These are phyloP conservation scores for Huso huso DNA, from an alignment of 2,797 vertebrate genomes.

Conservation along the genomic window DNA sequence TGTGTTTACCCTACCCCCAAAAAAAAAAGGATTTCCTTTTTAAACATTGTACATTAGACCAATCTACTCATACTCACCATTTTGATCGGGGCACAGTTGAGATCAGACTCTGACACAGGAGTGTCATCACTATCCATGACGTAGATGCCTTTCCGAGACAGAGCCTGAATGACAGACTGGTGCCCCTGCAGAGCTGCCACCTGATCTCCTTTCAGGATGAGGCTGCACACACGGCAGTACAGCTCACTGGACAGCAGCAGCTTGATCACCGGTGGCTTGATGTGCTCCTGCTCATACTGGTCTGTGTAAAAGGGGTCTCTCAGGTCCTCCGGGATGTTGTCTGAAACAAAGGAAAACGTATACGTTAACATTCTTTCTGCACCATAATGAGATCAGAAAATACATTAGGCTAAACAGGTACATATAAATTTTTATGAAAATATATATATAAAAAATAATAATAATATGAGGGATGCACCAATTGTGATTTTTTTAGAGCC, in stretches of 20 bases:
- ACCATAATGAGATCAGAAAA: too few species aligned
- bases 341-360: slow-evolving; percentile 43
- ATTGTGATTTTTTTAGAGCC: too few species aligned
- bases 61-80: slow-evolving; percentile 71
- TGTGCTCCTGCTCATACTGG: slow-evolving; percentile 96
- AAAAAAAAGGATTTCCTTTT: too few species aligned
- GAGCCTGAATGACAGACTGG: slow-evolving; percentile 83
- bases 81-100: slow-evolving; percentile 81
- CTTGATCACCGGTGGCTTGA: slow-evolving; percentile 86
- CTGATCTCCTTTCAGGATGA: slow-evolving; percentile 93
- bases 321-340: slow-evolving; percentile 91
- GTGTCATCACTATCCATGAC: slow-evolving; percentile 90
- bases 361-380: too few species aligned
- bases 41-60: too few species aligned
- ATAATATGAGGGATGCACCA: too few species aligned
- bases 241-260: slow-evolving; percentile 89
- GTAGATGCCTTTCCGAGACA: slow-evolving; percentile 93
- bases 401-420: too few species aligned
- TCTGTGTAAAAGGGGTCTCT: slow-evolving; percentile 93
- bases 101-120: slow-evolving; percentile 79
- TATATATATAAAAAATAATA: too few species aligned
- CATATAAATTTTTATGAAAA: too few species aligned
- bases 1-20: too few species aligned
- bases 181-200: slow-evolving; percentile 83
- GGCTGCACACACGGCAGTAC: slow-evolving; percentile 90